phyloP scores from a whole-genome alignment of 2,113 vertebrate species.

The Rhadina sibilatrix region DNA sequence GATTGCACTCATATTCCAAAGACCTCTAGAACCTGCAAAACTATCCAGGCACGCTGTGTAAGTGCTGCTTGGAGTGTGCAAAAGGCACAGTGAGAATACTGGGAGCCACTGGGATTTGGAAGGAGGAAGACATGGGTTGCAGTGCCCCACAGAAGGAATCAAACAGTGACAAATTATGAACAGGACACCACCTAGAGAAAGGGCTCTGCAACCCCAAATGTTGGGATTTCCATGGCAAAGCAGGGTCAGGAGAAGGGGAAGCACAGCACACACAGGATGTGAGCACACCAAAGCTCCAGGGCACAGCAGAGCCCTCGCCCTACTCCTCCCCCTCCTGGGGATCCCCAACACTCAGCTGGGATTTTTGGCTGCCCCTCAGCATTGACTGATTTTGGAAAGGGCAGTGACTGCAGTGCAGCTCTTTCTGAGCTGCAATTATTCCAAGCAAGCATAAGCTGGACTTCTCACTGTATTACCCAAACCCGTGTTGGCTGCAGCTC shows the following conservation, averaged over 20 bases:
- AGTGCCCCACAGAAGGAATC: background rate
- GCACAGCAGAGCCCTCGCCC: background rate
- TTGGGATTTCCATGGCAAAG: accelerated
- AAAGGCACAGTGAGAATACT: background rate
- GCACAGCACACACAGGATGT: too few species aligned
- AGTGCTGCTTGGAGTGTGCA: background rate
- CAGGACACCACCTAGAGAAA: background rate
- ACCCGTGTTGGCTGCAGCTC: accelerated
- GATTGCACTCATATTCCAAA: background rate
- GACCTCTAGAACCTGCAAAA: background rate
- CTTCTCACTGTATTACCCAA: background rate
- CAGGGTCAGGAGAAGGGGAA: background rate
- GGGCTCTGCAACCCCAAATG: background rate
- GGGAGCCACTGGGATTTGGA: accelerated
- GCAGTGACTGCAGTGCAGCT: background rate
- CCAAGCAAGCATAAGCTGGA: background rate
- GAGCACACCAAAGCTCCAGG: too few species aligned
- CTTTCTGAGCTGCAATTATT: background rate
- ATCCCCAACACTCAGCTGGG: background rate
- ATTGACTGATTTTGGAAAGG: background rate
- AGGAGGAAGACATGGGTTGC: accelerated
- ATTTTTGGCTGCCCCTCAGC: background rate
- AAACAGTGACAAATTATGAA: accelerated
- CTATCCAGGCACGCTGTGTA: background rate
- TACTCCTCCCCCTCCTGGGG: background rate